A percentile compares a stretch with the other conserved stretches of the same genome.
phyloP scores from a whole-genome alignment of 2,113 vertebrate genomes.

The Aptenodytes forsteri region DNA sequence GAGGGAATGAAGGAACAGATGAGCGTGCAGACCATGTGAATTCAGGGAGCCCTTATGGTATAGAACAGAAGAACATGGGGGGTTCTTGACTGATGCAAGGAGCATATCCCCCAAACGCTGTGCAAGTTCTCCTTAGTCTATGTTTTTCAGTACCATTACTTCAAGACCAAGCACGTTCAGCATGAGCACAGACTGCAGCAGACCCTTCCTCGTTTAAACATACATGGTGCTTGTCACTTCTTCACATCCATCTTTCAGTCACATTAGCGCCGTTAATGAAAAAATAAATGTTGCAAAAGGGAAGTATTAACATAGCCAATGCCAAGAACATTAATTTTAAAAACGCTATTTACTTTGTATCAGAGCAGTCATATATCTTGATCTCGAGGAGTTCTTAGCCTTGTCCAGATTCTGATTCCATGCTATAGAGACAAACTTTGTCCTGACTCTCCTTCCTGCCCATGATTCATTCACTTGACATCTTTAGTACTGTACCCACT shows the following conservation, averaged over 20 bases:
- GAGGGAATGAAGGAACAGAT: neutral
- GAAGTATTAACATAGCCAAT: conserved; percentile 28
- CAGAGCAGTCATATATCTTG: conserved; percentile 23
- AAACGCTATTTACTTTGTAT: conserved; percentile 29
- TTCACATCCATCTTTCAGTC: neutral
- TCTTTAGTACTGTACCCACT: neutral
- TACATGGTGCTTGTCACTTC: neutral
- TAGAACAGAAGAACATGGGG: neutral
- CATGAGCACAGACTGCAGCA: neutral
- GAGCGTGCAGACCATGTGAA: neutral
- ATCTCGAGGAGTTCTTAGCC: neutral
- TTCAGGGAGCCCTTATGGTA: neutral
- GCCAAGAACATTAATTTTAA: conserved; percentile 33
- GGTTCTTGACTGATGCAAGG: neutral
- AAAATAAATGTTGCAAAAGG: conserved; percentile 65
- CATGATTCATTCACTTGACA: neutral
- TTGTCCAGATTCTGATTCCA: neutral
- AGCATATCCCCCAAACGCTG: neutral
- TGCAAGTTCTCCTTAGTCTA: neutral
- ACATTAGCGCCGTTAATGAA: conserved; percentile 35
- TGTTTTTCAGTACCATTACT: neutral
- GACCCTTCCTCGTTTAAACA: neutral
- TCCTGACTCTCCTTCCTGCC: neutral
- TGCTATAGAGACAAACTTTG: neutral
- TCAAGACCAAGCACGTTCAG: neutral